These are phyloP conservation scores for Balaeniceps rex DNA, from an alignment of 2,113 vertebrate genomes.

Conservation along the genomic window DNA sequence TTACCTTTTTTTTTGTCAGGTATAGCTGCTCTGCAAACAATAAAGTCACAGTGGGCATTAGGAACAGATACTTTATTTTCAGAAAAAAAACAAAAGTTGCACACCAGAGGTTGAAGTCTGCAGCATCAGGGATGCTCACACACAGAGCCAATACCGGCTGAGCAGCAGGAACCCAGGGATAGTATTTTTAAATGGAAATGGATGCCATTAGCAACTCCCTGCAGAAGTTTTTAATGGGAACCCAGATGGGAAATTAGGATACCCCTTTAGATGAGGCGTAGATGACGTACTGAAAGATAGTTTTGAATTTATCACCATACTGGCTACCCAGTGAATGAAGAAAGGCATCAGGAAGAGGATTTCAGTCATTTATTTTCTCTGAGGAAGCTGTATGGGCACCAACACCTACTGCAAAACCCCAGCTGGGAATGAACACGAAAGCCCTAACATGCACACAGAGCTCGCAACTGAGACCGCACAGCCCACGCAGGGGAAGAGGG, in stretches of 20 bases:
- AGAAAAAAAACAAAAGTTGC: not conserved
- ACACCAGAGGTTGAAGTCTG: not conserved
- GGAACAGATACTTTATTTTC: not conserved
- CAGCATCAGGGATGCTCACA: not conserved
- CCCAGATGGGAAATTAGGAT: not conserved
- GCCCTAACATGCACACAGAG: not conserved
- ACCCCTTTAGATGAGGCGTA: not conserved
- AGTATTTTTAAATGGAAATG: not conserved
- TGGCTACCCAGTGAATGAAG: not conserved
- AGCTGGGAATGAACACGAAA: not conserved
- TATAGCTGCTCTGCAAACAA: not conserved
- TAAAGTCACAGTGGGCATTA: not conserved
- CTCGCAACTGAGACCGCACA: not conserved
- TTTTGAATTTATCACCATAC: not conserved
- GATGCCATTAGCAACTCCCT: not conserved
- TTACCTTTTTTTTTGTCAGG: not conserved
- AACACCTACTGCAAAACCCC: not conserved
- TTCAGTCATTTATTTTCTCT: not conserved
- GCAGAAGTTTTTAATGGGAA: not conserved
- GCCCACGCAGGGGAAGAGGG: not conserved
- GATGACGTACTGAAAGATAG: not conserved
- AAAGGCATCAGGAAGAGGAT: not conserved
- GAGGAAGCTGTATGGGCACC: not conserved
- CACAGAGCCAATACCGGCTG: fast-evolving
- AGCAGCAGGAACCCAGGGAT: not conserved